These are phyloP conservation scores for Acrobasis suavella DNA, from an alignment of 2,888 invertebrate species.

Conservation along the genomic window DNA sequence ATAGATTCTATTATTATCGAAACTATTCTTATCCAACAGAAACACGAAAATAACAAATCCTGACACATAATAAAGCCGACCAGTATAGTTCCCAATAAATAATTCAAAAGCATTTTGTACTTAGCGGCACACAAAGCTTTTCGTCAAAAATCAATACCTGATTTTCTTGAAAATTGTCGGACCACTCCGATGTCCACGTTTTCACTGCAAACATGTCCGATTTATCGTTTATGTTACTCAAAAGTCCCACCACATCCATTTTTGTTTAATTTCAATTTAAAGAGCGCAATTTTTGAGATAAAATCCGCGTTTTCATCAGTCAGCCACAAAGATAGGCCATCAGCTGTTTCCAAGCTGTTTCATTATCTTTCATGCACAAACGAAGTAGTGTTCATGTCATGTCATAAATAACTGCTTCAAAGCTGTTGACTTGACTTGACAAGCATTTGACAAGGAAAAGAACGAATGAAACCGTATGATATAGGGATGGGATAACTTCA, in stretches of 20 bases:
- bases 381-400: too few species aligned
- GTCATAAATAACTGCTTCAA: too few species aligned
- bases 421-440: too few species aligned
- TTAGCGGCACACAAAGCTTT: neutral
- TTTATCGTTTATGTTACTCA: constrained; percentile 73
- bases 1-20: constrained; percentile 32
- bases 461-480: too few species aligned
- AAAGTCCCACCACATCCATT: constrained; percentile 75
- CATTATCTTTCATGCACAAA: too few species aligned
- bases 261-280: constrained; percentile 39
- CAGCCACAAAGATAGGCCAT: too few species aligned
- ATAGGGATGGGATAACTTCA: too few species aligned
- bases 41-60: constrained; percentile 19
- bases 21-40: constrained; percentile 24
- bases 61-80: constrained; percentile 21
- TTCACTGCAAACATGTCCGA: constrained; percentile 75
- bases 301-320: constrained; percentile 48
- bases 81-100: neutral
- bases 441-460: too few species aligned
- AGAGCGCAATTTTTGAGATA: constrained; percentile 36
- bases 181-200: constrained; percentile 77
- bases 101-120: neutral
- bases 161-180: constrained; percentile 75
- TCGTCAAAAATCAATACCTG: constrained; percentile 60
- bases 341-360: too few species aligned